phyloP scores from a whole-genome alignment of 2,797 vertebrate genomes.

The Liasis olivaceus region DNA sequence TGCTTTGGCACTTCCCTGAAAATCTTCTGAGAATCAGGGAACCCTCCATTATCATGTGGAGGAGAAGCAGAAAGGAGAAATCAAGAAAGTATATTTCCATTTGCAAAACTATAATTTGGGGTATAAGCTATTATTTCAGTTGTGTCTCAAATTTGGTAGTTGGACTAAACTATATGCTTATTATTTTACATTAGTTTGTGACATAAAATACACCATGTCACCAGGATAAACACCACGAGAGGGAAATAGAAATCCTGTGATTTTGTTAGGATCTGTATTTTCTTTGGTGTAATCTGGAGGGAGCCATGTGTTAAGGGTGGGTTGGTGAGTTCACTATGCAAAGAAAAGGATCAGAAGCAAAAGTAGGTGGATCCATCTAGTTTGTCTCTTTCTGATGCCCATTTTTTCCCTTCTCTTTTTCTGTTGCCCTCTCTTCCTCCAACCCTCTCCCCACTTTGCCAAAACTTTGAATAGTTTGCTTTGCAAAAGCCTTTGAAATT shows the following conservation, averaged over 20 bases:
- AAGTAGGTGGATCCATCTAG: not conserved
- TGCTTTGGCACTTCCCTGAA: not conserved
- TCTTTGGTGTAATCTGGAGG: not conserved
- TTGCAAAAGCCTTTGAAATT: too few species aligned
- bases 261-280: not conserved
- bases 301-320: too few species aligned
- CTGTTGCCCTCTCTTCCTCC: too few species aligned
- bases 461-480: too few species aligned
- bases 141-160: not conserved
- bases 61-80: not conserved
- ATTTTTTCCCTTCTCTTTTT: not conserved
- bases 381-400: not conserved
- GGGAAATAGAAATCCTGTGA: too few species aligned
- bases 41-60: not conserved
- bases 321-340: not conserved
- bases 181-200: not conserved
- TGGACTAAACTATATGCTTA: too few species aligned
- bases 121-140: not conserved
- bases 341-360: not conserved
- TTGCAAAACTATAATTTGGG: not conserved
- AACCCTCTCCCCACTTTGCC: too few species aligned
- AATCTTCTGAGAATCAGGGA: not conserved
- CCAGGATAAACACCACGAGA: not conserved
- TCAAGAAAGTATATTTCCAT: not conserved
- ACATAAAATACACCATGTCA: not conserved